Evolutionary conservation across 2,888 invertebrate species (phyloP), one percentile per base, ranked within the genome.

Genomic region (Agonopterix arenella): DNA sequence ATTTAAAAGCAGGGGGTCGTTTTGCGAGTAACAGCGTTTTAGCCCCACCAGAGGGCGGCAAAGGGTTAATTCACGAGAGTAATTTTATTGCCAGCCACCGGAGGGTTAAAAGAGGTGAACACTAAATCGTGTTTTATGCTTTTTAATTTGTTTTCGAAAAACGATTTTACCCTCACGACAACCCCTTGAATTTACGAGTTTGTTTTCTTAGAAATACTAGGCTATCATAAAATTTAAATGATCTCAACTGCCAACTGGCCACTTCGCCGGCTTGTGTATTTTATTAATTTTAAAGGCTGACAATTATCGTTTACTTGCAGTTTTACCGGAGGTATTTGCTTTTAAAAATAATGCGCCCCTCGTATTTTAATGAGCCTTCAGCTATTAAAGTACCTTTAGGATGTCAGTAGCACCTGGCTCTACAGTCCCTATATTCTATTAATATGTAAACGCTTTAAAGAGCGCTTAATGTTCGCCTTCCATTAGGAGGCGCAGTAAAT

Each of bases 401-500:
- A 66, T 61, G 57, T 62, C 54, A 60, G 61, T 50, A 54, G 54
- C 86, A 86, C 86, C 88, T 88, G 86, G 86, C 74, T 58, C 64
- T 64, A 60, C 71, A 69, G 73, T 83, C 85, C 59, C 64, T 64
- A 60, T 71, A 69, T 73, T 83, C 85, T 86, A 86, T 86, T 84
- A 85, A 86, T 86, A 88, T 73, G 73, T 80, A 80, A 84, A 77
- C 78, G 79, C 69, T 75, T 77, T 76, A 76, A 28, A 28, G 68
- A 76, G 74, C 71, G 69, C 68, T 84, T 88, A 86, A 86, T 84
- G 84, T 69, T 70, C 73, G 68, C 68, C 80, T 81, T 86, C 89
- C 89, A 89, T 89, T 89, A 89, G 80, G 64, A 63, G 66, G 64
- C 60, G 73, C 70, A 68, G 80, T 89, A 86, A 88, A 89, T 89